Percentiles rank a stretch among this genome's conserved stretches.
Conservation (phyloP, 64 coral and sea anemone genomes). For the Montipora capricornis region DNA sequence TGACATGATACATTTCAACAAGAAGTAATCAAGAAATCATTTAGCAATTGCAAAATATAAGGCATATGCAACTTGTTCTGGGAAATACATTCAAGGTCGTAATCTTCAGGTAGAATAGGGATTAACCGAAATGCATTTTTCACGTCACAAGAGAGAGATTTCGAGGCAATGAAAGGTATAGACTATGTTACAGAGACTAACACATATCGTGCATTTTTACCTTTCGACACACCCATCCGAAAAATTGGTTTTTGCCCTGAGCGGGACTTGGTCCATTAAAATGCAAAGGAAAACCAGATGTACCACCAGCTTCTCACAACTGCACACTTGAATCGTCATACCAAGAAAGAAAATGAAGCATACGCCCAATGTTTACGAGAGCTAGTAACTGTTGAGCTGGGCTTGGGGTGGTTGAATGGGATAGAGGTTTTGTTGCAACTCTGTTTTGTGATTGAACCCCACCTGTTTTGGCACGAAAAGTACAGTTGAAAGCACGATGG, state of each 20-base stretch:
- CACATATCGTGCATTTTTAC: too few species aligned
- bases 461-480: slow-evolving; percentile 22
- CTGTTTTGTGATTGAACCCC: not conserved
- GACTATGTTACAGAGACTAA: too few species aligned
- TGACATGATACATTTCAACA: not conserved
- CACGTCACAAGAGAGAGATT: too few species aligned
- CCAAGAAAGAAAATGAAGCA: not conserved
- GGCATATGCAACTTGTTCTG: too few species aligned
- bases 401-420: not conserved
- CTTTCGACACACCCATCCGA: too few species aligned
- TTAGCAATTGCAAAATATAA: slow-evolving; percentile 1
- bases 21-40: slow-evolving; percentile 27
- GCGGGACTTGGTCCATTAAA: slow-evolving; percentile 28
- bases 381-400: slow-evolving; percentile 3
- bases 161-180: too few species aligned
- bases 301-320: slow-evolving; percentile 1
- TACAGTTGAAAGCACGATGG: slow-evolving; percentile 20
- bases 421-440: not conserved
- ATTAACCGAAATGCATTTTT: too few species aligned
- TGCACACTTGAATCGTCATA: slow-evolving; percentile 29
- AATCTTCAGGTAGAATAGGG: too few species aligned
- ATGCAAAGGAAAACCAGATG: slow-evolving; percentile 15
- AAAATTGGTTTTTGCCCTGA: too few species aligned
- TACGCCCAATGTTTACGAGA: not conserved
- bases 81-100: too few species aligned